phyloP scores from a whole-genome alignment of 1,140 invertebrate genomes.

The Ceratoteleas bidentatus region DNA sequence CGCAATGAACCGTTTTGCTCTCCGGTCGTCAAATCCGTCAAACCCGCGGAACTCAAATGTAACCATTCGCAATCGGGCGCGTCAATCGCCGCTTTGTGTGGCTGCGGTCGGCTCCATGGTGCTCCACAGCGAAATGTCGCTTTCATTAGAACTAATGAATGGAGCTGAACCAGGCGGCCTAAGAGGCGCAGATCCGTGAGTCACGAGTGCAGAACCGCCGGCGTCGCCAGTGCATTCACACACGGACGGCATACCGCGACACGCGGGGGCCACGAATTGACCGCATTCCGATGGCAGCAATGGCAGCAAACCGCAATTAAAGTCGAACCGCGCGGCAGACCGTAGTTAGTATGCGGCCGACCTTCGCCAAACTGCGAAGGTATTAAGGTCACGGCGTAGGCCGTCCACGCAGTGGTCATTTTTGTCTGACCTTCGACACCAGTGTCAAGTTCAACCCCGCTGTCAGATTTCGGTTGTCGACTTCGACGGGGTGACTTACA shows the following conservation, averaged over 20 bases:
- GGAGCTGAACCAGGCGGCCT: constrained; percentile 34
- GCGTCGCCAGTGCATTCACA: constrained; percentile 21
- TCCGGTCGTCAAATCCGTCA: too few species aligned
- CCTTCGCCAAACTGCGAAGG: constrained; percentile 64
- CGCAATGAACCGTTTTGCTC: too few species aligned
- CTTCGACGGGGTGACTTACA: too few species aligned
- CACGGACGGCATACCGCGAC: constrained; percentile 3
- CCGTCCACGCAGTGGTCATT: neutral
- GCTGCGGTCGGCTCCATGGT: constrained; percentile 18
- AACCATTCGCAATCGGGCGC: constrained; percentile 16
- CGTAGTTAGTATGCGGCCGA: constrained; percentile 51
- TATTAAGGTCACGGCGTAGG: constrained; percentile 53
- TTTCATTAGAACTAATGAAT: constrained; percentile 56
- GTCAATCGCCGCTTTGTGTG: constrained; percentile 20
- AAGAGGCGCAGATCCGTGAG: constrained; percentile 51
- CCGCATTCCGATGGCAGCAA: constrained; percentile 67
- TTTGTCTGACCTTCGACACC: neutral
- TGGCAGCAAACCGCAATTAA: constrained; percentile 65
- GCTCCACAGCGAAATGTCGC: constrained; percentile 42
- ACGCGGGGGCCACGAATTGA: constrained; percentile 47
- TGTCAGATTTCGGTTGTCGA: neutral
- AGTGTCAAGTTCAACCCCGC: neutral
- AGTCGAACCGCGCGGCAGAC: constrained; percentile 56
- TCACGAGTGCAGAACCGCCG: constrained; percentile 33
- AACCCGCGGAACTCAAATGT: constrained; percentile 8